Conservation (phyloP, 2,113 vertebrate genomes). For the Gymnarchus niloticus region DNA sequence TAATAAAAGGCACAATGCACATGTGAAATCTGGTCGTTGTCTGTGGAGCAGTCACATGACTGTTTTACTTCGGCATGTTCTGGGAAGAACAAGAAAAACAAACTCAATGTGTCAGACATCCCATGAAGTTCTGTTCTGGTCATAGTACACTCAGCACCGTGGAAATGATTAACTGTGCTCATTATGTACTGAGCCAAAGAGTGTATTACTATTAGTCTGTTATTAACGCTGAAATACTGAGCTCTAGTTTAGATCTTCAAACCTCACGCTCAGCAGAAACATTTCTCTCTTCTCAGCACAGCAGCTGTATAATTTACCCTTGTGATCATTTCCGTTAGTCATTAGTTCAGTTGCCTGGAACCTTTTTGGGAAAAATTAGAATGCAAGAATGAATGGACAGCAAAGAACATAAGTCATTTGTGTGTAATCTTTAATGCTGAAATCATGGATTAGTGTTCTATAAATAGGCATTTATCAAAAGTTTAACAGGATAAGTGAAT, state of each 20-base stretch:
- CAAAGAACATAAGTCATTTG: too few species aligned
- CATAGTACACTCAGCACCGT: not conserved
- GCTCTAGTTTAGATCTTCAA: not conserved
- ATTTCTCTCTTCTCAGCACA: not conserved
- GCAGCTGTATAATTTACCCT: not conserved
- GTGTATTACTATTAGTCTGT: not conserved
- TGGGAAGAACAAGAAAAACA: too few species aligned
- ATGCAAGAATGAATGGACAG: not conserved
- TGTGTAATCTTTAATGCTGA: not conserved
- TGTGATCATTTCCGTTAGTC: not conserved
- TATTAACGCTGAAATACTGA: slow-evolving; percentile 5
- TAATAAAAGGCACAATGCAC: slow-evolving; percentile 12
- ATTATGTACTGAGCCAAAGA: not conserved
- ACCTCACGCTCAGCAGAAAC: not conserved
- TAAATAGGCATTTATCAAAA: too few species aligned
- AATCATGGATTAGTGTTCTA: not conserved
- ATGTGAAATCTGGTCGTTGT: not conserved
- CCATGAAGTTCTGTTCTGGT: not conserved
- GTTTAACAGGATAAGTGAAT: not conserved
- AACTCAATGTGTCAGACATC: not conserved
- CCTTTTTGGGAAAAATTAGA: not conserved
- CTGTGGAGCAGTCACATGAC: not conserved
- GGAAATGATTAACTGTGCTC: slow-evolving; percentile 12
- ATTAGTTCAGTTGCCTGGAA: not conserved
- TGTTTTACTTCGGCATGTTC: not conserved